Percentiles rank a stretch among this genome's conserved stretches.
Conservation (phyloP, 2,797 vertebrate species). For the Buphagus erythrorhynchus region DNA sequence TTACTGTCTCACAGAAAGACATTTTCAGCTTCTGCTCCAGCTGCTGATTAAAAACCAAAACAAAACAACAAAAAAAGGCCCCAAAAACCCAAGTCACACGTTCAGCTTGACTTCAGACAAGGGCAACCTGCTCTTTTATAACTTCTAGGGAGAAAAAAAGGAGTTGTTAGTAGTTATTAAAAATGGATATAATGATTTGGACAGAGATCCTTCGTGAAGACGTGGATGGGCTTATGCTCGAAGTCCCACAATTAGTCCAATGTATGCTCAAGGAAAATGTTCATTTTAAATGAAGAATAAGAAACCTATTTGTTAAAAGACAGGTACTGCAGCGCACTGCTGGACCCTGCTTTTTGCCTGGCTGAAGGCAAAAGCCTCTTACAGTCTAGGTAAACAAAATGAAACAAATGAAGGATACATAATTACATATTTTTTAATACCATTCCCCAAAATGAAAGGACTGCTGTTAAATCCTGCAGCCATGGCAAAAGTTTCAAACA, state of each 20-base stretch:
- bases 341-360: conserved; percentile 79
- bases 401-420: conserved; percentile 76
- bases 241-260: conserved; percentile 79
- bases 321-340: conserved; percentile 76
- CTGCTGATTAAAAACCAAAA: conserved; percentile 73
- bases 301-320: conserved; percentile 77
- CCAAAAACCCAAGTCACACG: conserved; percentile 77
- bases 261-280: conserved; percentile 68
- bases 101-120: conserved; percentile 85
- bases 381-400: conserved; percentile 79
- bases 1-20: conserved; percentile 85
- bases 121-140: conserved; percentile 84
- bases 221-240: conserved; percentile 73
- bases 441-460: conserved; percentile 74
- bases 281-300: conserved; percentile 71
- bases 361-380: conserved; percentile 83
- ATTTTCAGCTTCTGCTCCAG: conserved; percentile 85
- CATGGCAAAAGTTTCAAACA: conserved; percentile 92
- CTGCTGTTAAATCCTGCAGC: conserved; percentile 81
- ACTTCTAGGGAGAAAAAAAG: conserved; percentile 80
- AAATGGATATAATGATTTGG: conserved; percentile 79
- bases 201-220: conserved; percentile 79
- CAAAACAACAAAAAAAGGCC: conserved; percentile 4
- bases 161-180: conserved; percentile 84
- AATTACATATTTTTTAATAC: conserved; percentile 67